phyloP scores from a whole-genome alignment of 2,113 vertebrate species.

The Hydropotes inermis region DNA sequence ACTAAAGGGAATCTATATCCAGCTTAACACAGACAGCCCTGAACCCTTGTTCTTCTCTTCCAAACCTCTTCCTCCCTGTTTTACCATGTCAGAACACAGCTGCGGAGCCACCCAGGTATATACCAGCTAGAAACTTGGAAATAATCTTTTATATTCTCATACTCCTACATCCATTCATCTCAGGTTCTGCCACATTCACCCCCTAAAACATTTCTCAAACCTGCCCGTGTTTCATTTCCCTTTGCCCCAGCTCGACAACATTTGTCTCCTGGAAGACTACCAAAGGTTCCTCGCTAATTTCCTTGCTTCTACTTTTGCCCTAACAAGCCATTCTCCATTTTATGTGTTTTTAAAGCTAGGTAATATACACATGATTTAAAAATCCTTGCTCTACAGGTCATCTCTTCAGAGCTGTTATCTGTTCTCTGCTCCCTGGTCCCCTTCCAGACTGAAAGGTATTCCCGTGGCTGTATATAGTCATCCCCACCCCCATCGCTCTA shows the following conservation, averaged over 20 bases:
- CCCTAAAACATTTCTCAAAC: not conserved
- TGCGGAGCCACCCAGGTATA: not conserved
- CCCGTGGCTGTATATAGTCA: not conserved
- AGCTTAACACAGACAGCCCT: not conserved
- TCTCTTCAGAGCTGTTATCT: not conserved
- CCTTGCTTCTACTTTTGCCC: not conserved
- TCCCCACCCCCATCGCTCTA: not conserved
- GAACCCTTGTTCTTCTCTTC: not conserved
- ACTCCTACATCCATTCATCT: not conserved
- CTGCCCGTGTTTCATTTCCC: not conserved
- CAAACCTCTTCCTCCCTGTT: not conserved
- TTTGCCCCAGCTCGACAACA: not conserved
- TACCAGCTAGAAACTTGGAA: not conserved
- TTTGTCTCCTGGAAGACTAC: not conserved
- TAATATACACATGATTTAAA: not conserved
- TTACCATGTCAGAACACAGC: not conserved
- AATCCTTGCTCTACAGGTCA: not conserved
- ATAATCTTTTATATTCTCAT: not conserved
- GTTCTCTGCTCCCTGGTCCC: not conserved
- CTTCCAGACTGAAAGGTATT: not conserved
- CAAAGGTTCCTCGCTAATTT: not conserved
- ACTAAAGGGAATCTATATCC: not conserved
- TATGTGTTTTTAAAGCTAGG: not conserved
- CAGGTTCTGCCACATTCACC: not conserved
- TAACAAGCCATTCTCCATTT: not conserved